Percentiles rank a stretch among this genome's conserved stretches.
Evolutionary conservation across 2,797 vertebrate species (phyloP).

Genomic region (Molossus molossus): DNA sequence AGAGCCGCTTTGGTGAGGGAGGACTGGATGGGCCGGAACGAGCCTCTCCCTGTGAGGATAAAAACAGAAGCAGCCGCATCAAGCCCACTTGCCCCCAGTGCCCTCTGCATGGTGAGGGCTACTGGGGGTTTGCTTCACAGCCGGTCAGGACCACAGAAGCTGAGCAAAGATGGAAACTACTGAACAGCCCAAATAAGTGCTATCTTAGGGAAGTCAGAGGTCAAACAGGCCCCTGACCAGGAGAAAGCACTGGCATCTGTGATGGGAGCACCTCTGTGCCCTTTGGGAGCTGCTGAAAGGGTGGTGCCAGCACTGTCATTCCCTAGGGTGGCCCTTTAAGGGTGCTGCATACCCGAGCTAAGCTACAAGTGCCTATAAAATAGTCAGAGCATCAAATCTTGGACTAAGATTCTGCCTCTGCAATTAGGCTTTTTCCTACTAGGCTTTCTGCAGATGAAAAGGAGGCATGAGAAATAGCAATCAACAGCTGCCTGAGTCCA

Average conservation of each 20-base stretch:
- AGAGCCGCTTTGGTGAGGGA: constrained; percentile 93
- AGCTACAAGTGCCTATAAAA: neutral
- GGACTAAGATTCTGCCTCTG: neutral
- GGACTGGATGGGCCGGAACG: constrained; percentile 97
- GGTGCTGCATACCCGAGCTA: fast-evolving
- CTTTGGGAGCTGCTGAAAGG: neutral
- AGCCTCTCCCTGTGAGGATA: constrained; percentile 94
- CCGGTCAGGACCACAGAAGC: neutral
- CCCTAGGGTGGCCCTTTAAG: neutral
- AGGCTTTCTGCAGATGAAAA: neutral
- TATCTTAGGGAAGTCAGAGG: neutral
- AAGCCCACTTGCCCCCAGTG: neutral
- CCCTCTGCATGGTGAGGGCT: fast-evolving
- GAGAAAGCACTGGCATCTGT: neutral
- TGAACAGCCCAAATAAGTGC: neutral
- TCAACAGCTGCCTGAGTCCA: neutral
- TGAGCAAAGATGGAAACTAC: neutral
- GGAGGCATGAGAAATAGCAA: neutral
- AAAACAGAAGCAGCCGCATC: constrained; percentile 46
- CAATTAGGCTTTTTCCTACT: neutral
- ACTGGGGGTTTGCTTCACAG: neutral
- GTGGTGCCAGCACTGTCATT: neutral
- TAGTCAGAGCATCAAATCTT: neutral
- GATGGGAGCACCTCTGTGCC: fast-evolving
- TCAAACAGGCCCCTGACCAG: neutral